These are phyloP conservation scores for Tipula vernalis DNA, from an alignment of 2,888 invertebrate genomes.

Conservation along the genomic window DNA sequence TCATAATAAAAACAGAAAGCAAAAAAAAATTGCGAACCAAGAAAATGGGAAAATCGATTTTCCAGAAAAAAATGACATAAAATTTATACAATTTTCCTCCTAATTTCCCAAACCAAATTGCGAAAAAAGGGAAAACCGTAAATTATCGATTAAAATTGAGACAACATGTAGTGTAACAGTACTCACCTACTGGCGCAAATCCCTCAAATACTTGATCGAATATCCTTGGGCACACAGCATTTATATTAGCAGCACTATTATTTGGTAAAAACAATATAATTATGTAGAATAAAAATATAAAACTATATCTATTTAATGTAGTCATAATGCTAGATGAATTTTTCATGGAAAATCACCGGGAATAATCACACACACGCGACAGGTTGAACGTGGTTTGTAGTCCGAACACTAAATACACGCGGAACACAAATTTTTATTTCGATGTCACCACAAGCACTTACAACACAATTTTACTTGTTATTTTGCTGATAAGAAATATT, in stretches of 20 bases:
- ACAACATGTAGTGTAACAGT: not conserved
- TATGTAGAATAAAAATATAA: not conserved
- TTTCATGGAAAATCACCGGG: not conserved
- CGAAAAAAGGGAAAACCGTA: not conserved
- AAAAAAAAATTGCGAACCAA: not conserved
- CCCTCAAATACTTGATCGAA: slow-evolving; percentile 32
- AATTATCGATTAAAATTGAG: not conserved
- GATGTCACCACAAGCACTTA: not conserved
- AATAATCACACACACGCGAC: not conserved
- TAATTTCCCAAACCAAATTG: not conserved
- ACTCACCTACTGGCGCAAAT: slow-evolving; percentile 29
- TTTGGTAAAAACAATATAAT: not conserved
- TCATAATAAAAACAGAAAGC: not conserved
- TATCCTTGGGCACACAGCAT: slow-evolving; percentile 29
- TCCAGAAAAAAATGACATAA: not conserved
- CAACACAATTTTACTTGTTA: not conserved
- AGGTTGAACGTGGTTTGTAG: not conserved
- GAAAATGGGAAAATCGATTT: not conserved
- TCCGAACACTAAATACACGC: not conserved
- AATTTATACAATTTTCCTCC: not conserved
- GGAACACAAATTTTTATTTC: not conserved
- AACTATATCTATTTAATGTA: not conserved
- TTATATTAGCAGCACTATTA: not conserved
- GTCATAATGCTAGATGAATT: not conserved
- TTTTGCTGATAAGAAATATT: not conserved